Base-by-base conservation (phyloP, 2,888 invertebrate genomes). In the Criorhina ranunculi region DNA sequence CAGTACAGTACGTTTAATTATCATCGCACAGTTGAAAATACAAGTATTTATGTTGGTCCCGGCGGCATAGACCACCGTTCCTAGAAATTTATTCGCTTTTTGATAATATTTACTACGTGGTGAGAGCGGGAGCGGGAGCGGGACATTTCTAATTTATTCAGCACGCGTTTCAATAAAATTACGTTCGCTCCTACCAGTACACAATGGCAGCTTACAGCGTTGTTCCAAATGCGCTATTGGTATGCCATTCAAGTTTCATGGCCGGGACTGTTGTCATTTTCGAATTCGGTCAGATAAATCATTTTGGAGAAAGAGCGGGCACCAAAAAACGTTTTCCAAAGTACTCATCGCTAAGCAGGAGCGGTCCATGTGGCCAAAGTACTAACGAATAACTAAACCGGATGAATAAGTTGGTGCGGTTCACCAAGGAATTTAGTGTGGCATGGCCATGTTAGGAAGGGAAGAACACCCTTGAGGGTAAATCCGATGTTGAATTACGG, bases 151-250 rank as follows among this genome's bases (percentile, higher is more conserved):
- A 82, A 77, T 82, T 82, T 82, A 82, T 82, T 77, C 82, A 77
- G 24, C 37, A 66, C 82, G 82, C 77, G 77, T 82, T 82, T 60
- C 60, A 72, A 60, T 72, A 72, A 72, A 82, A 77, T 82, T 72
- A 82, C 77, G 66, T 37, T 55, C 69, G 66, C 37, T 55, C 69
- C 29, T 55, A n/a, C 46, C 12, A 55, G 40, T 55, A 75, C 44
- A 66, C 35, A 67, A 78, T 70, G 42, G 77, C 24, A 53, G 77
- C 51, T 60, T 62, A 64, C 46, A 40, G 44, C 46, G 29, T 42
- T 8, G 29, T 66, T 73, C 11, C 51, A 35, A 19, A 37, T 24
- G 29, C 9, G 35, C 53, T 42, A 31, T 29, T 62, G 49, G 19
- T 49, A 55, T 62, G 59, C 53, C 51, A 51, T 53, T 62, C n/a